Evolutionary conservation across 1,140 invertebrate genomes (phyloP).

Genomic region (Zaprionus lachaisei): DNA sequence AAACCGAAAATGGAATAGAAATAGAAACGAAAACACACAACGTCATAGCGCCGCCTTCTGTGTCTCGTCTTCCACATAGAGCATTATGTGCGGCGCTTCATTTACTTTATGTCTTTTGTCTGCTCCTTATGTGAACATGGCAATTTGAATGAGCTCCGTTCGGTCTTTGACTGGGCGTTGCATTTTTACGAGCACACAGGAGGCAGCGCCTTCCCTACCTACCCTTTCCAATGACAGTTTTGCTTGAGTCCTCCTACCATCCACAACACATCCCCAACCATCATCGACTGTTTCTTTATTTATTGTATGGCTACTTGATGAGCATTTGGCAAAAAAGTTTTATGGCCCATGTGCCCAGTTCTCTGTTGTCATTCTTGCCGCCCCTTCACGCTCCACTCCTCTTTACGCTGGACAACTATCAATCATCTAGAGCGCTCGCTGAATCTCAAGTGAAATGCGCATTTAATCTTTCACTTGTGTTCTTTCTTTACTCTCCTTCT

Average conservation of each 20-base stretch:
- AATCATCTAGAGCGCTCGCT: conserved; percentile 43
- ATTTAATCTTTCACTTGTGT: conserved; percentile 53
- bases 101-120: conserved; percentile 80
- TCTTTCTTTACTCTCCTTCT: neutral
- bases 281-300: conserved; percentile 65
- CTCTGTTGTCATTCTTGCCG: conserved; percentile 36
- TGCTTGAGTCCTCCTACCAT: neutral
- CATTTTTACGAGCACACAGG: conserved; percentile 54
- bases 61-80: conserved; percentile 8
- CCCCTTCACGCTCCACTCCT: too few relatives aligned
- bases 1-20: conserved; percentile 71
- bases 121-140: conserved; percentile 61
- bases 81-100: conserved; percentile 72
- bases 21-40: conserved; percentile 35
- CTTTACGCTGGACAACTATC: conserved; percentile 17
- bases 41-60: conserved; percentile 22
- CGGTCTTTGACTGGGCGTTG: conserved; percentile 49
- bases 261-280: conserved; percentile 19
- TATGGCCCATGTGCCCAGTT: conserved; percentile 55
- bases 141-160: conserved; percentile 70
- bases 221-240: neutral
- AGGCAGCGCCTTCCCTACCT: too few relatives aligned
- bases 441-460: conserved; percentile 47
- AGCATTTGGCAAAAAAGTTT: conserved; percentile 73
- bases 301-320: conserved; percentile 76